Conservation (phyloP, 2,797 vertebrate species). For the Pygocentrus nattereri region DNA sequence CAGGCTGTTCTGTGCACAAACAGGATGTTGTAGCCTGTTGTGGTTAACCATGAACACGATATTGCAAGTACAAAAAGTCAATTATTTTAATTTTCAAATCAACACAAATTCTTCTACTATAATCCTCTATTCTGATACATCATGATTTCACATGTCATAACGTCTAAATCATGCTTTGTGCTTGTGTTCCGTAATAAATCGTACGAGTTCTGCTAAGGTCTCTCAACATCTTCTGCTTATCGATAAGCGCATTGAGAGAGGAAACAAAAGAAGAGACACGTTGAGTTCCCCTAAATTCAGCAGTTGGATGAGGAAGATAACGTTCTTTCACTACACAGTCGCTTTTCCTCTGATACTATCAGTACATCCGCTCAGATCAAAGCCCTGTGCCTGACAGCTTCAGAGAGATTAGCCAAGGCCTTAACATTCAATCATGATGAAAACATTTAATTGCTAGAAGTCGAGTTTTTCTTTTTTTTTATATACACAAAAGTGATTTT, state of each 20-base stretch:
- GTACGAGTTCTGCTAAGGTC: too few species aligned
- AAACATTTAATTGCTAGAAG: background rate
- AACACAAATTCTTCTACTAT: too few species aligned
- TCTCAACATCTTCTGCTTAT: too few species aligned
- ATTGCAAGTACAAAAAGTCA: too few species aligned
- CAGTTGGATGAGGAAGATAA: background rate
- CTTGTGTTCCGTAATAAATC: too few species aligned
- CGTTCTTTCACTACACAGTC: background rate
- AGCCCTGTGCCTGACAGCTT: background rate
- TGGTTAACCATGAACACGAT: background rate
- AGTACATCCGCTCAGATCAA: background rate
- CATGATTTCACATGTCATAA: background rate
- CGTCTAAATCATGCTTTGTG: background rate
- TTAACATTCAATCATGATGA: background rate
- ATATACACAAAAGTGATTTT: too few species aligned
- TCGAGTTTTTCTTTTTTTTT: too few species aligned
- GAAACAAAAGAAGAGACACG: too few species aligned
- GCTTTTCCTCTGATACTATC: conserved; percentile 1
- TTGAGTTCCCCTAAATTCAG: too few species aligned
- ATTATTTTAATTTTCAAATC: too few species aligned
- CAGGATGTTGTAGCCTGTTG: background rate
- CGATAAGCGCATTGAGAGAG: too few species aligned
- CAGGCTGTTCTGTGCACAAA: background rate
- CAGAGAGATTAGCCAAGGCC: background rate
- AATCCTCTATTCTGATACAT: background rate